Evolutionary conservation across 2,797 vertebrate genomes (phyloP), one percentile per base, ranked within the genome.

Genomic region (Chrysolophus pictus): DNA sequence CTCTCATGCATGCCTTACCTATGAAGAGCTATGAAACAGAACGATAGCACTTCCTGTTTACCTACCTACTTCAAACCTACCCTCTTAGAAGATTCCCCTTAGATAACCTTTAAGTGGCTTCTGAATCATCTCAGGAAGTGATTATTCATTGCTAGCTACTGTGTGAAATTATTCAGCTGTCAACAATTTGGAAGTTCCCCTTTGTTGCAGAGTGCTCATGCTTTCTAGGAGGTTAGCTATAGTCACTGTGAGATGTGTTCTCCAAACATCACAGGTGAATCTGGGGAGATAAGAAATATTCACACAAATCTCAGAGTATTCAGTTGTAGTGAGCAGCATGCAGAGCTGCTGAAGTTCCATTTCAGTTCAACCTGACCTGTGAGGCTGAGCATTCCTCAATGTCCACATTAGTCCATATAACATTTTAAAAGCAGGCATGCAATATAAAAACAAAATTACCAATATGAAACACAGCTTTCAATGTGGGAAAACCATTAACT

Each of bases 391-490:
- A 4, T 24, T 73, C 29, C 35, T 51, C 21, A 35, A 10, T 23
- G 10, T 81, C 67, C 41, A 84, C 53, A 7, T 71, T 84, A 24
- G 26, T 21, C 19, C 26, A 37, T 65, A 69, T 60, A 22, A 68
- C 58, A 13, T 47, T 76, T 84, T 87, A 22, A 73, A 94, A 91
- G 87, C 56, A 82, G 6, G 29, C 2, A 1, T 9, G 12, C 46
- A 70, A 22, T 47, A 82, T 35, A 88, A 89, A 90, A 62, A 39
- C 23, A n/a, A 76, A 51, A 81, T 42, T 72, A 29, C 8, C 39
- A 37, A 67, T 53, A 26, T 60, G 37, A 75, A 59, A 53, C 2
- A 59, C 9, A 69, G 29, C 11, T 53, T 69, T 39, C 7, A 7
- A 9, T 53, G 14, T 24, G n/a, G 95, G 14, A 84, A 83, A 94